phyloP scores from a whole-genome alignment of 1,140 invertebrate genomes.

The Anagrus nilaparvatae region DNA sequence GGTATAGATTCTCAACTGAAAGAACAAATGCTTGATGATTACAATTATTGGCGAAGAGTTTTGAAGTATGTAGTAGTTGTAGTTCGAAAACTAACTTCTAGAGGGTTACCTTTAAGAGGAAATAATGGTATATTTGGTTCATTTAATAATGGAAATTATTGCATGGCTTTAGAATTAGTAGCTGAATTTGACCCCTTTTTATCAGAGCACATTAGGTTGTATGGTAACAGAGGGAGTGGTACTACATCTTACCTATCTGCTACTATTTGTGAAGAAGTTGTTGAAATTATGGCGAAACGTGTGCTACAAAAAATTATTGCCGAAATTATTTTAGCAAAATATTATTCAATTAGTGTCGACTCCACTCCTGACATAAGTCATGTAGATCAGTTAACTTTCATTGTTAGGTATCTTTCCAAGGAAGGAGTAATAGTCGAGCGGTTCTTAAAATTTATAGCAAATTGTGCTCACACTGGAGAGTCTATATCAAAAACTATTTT shows the following conservation, averaged over 20 bases:
- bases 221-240: slow-evolving; percentile 22
- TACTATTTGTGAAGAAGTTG: slow-evolving; percentile 21
- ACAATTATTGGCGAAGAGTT: too few species aligned
- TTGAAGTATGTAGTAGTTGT: too few species aligned
- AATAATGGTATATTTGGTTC: too few species aligned
- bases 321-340: slow-evolving; percentile 26
- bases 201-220: slow-evolving; percentile 24
- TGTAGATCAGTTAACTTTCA: slow-evolving; percentile 17
- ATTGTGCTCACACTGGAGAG: slow-evolving; percentile 10
- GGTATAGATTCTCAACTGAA: too few species aligned
- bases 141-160: slow-evolving; percentile 23
- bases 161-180: slow-evolving; percentile 26
- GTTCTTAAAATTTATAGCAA: slow-evolving; percentile 13
- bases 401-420: slow-evolving; percentile 17
- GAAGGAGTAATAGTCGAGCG: slow-evolving; percentile 1
- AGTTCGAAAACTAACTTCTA: too few species aligned
- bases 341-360: slow-evolving; percentile 33
- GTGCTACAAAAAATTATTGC: slow-evolving; percentile 18
- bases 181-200: slow-evolving; percentile 31
- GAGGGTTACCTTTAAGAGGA: too few species aligned
- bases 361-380: slow-evolving; percentile 31
- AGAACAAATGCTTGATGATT: too few species aligned
- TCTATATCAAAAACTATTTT: slow-evolving; percentile 21
- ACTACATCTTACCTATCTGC: slow-evolving; percentile 18
- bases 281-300: slow-evolving; percentile 23